Base-by-base conservation (phyloP, 2,797 vertebrate genomes). In the Danio jaintianensis region DNA sequence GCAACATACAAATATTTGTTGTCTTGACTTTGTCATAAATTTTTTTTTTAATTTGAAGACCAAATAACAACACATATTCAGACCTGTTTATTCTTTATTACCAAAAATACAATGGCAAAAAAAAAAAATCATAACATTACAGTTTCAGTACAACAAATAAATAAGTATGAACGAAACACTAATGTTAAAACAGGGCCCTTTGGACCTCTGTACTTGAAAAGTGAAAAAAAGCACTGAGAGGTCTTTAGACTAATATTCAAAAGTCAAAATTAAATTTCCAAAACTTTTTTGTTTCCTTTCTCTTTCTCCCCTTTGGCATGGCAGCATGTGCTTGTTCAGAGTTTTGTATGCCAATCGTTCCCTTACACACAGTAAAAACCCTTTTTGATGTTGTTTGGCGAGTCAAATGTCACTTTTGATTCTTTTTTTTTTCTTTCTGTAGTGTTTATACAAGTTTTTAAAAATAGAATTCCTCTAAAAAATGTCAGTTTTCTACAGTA, bases 81-180 rank as follows among this genome's bases (percentile, higher is more conserved):
- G 20, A 59, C 20, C 63, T 69, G 81, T 84, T 82, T 47, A 90
- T 93, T 91, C 89, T 97, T 98, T 97, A 98, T 96, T 96, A 97
- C 92, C 95, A 97, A 98, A 98, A 97, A 98, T 97, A 97, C 94
- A 96, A 90, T 93, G 92, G 95, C 92, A 95, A 96, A 94, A 29
- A n/a, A n/a, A n/a, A n/a, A n/a, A 29, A 80, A 92, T 94, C 90
- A 83, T 89, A 93, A 96, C 92, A 94, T 91, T 94, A 96, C 94
- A 95, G 94, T 92, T 92, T 93, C 93, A 93, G 93, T 89, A 93
- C 93, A 94, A 94, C 93, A 94, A 95, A 96, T 95, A 96, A 97
- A 96, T 96, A 96, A 96, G 93, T 89, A 55, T 40, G 89, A 91
- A 89, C 66, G 82, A 52, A 89, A 89, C 89, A 95, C 93, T 93